Conservation (phyloP, 2,888 invertebrate genomes). For the Drosophila barbarae region DNA sequence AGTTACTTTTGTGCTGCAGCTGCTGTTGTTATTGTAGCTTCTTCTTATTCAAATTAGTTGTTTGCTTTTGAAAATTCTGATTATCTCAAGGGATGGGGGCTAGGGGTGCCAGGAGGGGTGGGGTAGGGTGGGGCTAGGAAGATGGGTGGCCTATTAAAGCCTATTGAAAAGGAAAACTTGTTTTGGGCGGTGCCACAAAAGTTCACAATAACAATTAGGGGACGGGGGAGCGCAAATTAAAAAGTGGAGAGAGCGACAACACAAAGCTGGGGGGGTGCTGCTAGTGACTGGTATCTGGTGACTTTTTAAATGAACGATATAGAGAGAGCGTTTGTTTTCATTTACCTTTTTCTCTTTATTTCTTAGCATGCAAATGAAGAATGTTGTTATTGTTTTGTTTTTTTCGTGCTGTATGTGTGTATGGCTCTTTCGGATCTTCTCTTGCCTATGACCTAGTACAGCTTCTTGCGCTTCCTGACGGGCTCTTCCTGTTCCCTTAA, state of each 20-base stretch:
- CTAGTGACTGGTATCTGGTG: background rate
- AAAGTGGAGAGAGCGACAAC: slow-evolving; percentile 17
- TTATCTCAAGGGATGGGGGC: background rate
- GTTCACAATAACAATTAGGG: slow-evolving; percentile 2
- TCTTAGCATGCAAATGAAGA: slow-evolving; percentile 38
- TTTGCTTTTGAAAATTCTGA: slow-evolving; percentile 5
- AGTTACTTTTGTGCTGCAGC: slow-evolving; percentile 1
- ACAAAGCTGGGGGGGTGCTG: slow-evolving; percentile 6
- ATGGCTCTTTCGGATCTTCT: slow-evolving; percentile 9
- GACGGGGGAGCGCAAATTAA: background rate
- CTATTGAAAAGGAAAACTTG: slow-evolving; percentile 9
- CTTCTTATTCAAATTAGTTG: slow-evolving; percentile 2
- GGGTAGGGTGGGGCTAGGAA: no score
- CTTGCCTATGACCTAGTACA: slow-evolving; percentile 17
- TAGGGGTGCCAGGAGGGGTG: background rate
- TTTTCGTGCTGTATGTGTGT: slow-evolving; percentile 4
- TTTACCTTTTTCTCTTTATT: slow-evolving; percentile 37
- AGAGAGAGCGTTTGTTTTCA: slow-evolving; percentile 10
- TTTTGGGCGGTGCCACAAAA: slow-evolving; percentile 19
- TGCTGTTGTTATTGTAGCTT: slow-evolving; percentile 4
- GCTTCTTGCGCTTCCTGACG: slow-evolving; percentile 19
- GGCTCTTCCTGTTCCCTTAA: background rate
- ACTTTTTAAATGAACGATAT: background rate
- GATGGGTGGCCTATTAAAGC: background rate
- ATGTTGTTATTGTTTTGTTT: slow-evolving; percentile 15